phyloP scores from a whole-genome alignment of 2,113 vertebrate species.

The Proterorhinus semilunaris region DNA sequence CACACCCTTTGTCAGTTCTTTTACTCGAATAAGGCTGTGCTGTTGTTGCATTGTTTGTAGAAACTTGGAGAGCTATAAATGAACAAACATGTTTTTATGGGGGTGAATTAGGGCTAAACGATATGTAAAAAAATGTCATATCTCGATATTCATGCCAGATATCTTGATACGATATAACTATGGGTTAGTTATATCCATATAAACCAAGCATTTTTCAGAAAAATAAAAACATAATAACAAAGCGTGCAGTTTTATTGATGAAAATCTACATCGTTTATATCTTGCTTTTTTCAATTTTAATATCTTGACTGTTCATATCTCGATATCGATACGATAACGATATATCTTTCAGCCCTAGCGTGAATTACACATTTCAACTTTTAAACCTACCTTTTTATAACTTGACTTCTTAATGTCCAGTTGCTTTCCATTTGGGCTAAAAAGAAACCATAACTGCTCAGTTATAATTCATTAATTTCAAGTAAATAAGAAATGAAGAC shows the following conservation, averaged over 20 bases:
- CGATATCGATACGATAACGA: too few species aligned
- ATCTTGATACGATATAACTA: too few species aligned
- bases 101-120: background rate
- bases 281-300: too few species aligned
- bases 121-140: too few species aligned
- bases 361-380: background rate
- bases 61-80: conserved; percentile 90
- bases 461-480: background rate
- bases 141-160: too few species aligned
- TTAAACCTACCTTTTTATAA: conserved; percentile 90
- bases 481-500: background rate
- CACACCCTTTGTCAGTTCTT: conserved; percentile 93
- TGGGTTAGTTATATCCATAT: too few species aligned
- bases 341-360: too few species aligned
- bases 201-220: too few species aligned
- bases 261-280: too few species aligned
- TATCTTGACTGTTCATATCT: too few species aligned
- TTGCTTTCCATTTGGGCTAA: conserved; percentile 87
- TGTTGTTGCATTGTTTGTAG: conserved; percentile 89
- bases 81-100: background rate
- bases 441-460: conserved; percentile 26
- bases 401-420: conserved; percentile 96
- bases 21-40: conserved; percentile 84
- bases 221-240: too few species aligned
- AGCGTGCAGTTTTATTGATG: too few species aligned